Percentiles rank a stretch among this genome's conserved stretches.
Conservation (phyloP, 2,797 vertebrate genomes). For the Thalassophryne amazonica region DNA sequence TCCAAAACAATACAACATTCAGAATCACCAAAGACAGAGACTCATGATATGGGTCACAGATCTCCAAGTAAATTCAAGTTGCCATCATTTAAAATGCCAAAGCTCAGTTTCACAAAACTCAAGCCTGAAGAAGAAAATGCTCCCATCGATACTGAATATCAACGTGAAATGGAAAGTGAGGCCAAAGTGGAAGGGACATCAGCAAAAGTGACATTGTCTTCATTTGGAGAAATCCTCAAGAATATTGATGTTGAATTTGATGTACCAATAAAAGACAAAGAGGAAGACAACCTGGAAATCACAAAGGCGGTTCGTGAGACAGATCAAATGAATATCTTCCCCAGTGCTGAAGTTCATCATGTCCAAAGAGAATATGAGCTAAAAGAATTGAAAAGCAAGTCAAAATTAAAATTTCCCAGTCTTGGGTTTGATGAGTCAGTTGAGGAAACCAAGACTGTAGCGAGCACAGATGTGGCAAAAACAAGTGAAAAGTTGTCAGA, state of each 20-base stretch:
- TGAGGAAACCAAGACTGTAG: no score
- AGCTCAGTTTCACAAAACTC: slow-evolving; percentile 55
- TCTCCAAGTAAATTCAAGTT: slow-evolving; percentile 76
- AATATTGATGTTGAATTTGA: slow-evolving; percentile 73
- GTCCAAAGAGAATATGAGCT: slow-evolving; percentile 40
- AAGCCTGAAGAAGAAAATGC: slow-evolving; percentile 50
- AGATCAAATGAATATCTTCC: slow-evolving; percentile 8
- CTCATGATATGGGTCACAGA: slow-evolving; percentile 7
- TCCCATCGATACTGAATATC: slow-evolving; percentile 27
- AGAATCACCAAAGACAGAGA: slow-evolving; percentile 31
- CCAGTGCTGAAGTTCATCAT: slow-evolving; percentile 9
- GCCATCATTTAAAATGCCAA: slow-evolving; percentile 71
- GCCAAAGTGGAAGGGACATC: slow-evolving; percentile 66
- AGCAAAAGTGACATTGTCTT: slow-evolving; percentile 74
- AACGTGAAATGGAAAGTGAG: slow-evolving; percentile 37
- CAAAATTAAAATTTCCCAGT: no score
- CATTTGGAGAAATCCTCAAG: slow-evolving; percentile 70
- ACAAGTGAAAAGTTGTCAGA: slow-evolving; percentile 25
- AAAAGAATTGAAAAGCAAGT: no score
- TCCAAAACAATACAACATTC: slow-evolving; percentile 16
- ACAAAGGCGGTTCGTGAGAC: slow-evolving; percentile 29
- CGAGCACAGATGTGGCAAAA: no score
- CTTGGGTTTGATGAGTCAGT: no score
- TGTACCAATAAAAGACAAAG: slow-evolving; percentile 55
- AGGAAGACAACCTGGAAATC: slow-evolving; percentile 32